phyloP scores from a whole-genome alignment of 2,797 vertebrate species.

The Gymnocypris eckloni region DNA sequence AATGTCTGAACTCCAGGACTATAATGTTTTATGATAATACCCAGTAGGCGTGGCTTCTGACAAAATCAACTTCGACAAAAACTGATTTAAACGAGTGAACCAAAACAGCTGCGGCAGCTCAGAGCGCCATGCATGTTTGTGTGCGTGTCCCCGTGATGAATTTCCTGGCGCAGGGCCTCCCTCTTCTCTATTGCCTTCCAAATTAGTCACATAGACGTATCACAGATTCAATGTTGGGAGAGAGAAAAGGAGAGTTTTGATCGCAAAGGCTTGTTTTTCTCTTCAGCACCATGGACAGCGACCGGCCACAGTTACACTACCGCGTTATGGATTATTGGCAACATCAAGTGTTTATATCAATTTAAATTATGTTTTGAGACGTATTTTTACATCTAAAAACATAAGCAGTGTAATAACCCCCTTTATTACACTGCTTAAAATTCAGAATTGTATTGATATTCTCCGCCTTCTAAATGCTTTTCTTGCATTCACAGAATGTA shows the following conservation, averaged over 20 bases:
- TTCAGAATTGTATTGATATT: neutral
- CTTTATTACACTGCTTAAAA: neutral
- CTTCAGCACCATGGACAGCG: conserved; percentile 41
- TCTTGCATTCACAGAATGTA: neutral
- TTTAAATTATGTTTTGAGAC: neutral
- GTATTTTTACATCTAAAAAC: neutral
- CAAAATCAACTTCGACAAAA: conserved; percentile 35
- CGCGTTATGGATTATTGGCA: neutral
- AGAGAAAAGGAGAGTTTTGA: conserved; percentile 18
- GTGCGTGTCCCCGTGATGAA: conserved; percentile 19
- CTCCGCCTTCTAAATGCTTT: neutral
- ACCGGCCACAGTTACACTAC: neutral
- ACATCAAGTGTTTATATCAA: neutral
- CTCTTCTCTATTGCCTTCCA: conserved; percentile 27
- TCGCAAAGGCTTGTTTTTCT: neutral
- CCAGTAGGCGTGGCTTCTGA: neutral
- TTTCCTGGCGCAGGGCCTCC: conserved; percentile 30
- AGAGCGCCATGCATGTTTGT: conserved; percentile 16
- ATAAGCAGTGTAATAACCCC: too few species aligned
- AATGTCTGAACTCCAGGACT: neutral
- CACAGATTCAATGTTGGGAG: conserved; percentile 13
- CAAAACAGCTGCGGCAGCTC: conserved; percentile 50
- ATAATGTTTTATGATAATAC: neutral
- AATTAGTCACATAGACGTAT: conserved; percentile 44
- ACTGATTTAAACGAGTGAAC: conserved; percentile 16